A percentile compares a stretch with the other conserved stretches of the same genome.
Evolutionary conservation across 2,797 vertebrate genomes (phyloP).

Genomic region (Thamnophis elegans): DNA sequence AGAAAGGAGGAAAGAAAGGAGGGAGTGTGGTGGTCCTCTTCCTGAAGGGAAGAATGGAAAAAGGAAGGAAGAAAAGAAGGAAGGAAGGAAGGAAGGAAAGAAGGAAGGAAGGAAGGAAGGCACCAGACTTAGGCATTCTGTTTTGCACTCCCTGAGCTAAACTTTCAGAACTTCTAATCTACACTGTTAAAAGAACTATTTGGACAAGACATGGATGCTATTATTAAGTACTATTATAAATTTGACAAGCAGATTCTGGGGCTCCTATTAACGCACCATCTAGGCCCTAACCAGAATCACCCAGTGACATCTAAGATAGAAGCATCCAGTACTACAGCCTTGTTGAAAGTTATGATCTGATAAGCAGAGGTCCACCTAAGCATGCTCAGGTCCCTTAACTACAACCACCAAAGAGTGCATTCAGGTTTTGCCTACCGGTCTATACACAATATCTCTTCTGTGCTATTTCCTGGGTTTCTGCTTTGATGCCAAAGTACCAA

Average conservation of each 20-base stretch:
- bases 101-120: too few species aligned
- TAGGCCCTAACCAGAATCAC: not conserved
- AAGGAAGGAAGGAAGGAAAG: too few species aligned
- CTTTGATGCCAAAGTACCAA: not conserved
- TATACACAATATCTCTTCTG: not conserved
- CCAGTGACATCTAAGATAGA: not conserved
- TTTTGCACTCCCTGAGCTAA: not conserved
- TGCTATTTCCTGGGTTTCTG: not conserved
- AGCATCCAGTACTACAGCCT: not conserved
- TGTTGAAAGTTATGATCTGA: not conserved
- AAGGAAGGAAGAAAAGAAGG: too few species aligned
- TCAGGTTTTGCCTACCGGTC: not conserved
- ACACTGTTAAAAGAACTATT: not conserved
- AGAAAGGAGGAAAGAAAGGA: too few species aligned
- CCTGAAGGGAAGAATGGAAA: too few species aligned
- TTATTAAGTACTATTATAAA: not conserved
- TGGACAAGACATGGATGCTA: not conserved
- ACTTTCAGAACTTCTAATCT: not conserved
- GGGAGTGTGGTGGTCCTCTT: too few species aligned
- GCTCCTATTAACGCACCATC: not conserved
- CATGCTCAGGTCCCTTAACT: not conserved
- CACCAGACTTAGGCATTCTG: too few species aligned
- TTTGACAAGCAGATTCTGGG: not conserved
- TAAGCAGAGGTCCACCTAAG: not conserved
- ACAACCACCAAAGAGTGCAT: not conserved